A percentile compares a stretch with the other conserved stretches of the same genome.
Conservation (phyloP, 2,888 invertebrate species). For the Dicroscelio sp. region DNA sequence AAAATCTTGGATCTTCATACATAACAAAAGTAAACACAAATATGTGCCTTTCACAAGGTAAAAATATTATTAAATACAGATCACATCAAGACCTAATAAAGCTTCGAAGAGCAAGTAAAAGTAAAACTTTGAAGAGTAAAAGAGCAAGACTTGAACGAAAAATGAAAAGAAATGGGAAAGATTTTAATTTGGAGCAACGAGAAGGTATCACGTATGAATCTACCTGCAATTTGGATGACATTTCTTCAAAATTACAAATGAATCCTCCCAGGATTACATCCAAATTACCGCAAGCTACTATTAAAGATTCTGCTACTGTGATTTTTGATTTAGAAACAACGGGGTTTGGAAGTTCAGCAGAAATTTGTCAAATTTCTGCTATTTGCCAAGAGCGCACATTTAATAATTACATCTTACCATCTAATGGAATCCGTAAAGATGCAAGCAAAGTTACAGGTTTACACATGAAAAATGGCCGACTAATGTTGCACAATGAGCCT, state of each 20-base stretch:
- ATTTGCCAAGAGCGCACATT: constrained; percentile 8
- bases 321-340: background rate
- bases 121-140: constrained; percentile 40
- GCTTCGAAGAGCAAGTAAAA: background rate
- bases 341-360: background rate
- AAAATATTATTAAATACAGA: constrained; percentile 48
- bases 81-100: constrained; percentile 45
- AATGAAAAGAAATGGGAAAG: constrained; percentile 49
- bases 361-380: constrained; percentile 70
- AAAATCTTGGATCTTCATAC: constrained; percentile 28
- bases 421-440: constrained; percentile 7
- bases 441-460: constrained; percentile 57
- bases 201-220: constrained; percentile 74
- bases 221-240: constrained; percentile 30
- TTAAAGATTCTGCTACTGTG: background rate
- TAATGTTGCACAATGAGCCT: constrained; percentile 24
- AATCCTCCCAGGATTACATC: no score
- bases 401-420: constrained; percentile 68
- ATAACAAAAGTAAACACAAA: constrained; percentile 44
- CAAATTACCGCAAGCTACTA: background rate
- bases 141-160: constrained; percentile 42
- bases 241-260: no score
- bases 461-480: constrained; percentile 23
- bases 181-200: constrained; percentile 4
- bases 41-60: constrained; percentile 61